Evolutionary conservation across 2,888 invertebrate genomes (phyloP).

Genomic region (Eupithecia dodoneata): DNA sequence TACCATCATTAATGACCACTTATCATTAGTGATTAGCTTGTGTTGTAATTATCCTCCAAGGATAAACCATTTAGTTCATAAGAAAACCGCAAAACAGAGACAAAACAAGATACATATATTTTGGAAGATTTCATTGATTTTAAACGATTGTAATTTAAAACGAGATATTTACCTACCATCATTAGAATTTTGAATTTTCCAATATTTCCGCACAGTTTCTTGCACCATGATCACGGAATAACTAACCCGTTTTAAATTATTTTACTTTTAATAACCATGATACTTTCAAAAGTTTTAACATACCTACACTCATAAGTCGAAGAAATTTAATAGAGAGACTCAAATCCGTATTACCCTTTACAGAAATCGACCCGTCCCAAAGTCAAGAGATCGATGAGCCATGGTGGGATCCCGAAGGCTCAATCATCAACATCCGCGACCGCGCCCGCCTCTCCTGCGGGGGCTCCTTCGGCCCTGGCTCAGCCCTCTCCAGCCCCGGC

Average conservation of each 20-base stretch:
- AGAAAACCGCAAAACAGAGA: no score
- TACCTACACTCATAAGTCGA: not conserved
- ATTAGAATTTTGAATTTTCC: no score
- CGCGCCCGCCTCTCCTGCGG: conserved; percentile 75
- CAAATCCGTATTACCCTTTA: conserved; percentile 1
- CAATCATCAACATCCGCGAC: conserved; percentile 68
- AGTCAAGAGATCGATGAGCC: conserved; percentile 56
- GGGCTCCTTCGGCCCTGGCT: conserved; percentile 71
- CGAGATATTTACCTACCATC: no score
- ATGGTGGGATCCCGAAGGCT: conserved; percentile 64
- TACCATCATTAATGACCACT: not conserved
- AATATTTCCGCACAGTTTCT: no score
- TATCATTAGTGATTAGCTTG: no score
- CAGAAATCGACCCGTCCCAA: conserved; percentile 63
- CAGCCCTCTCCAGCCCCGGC: conserved; percentile 74
- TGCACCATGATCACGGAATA: no score
- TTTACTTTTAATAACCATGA: no score
- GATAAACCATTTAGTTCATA: not conserved
- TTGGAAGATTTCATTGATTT: no score
- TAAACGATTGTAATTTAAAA: no score
- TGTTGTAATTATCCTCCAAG: not conserved
- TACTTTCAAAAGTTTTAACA: no score
- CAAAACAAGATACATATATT: no score
- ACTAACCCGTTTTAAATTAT: no score
- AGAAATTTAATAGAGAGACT: not conserved